phyloP scores from a whole-genome alignment of 1,140 invertebrate species.

The Nilaparvata lugens region DNA sequence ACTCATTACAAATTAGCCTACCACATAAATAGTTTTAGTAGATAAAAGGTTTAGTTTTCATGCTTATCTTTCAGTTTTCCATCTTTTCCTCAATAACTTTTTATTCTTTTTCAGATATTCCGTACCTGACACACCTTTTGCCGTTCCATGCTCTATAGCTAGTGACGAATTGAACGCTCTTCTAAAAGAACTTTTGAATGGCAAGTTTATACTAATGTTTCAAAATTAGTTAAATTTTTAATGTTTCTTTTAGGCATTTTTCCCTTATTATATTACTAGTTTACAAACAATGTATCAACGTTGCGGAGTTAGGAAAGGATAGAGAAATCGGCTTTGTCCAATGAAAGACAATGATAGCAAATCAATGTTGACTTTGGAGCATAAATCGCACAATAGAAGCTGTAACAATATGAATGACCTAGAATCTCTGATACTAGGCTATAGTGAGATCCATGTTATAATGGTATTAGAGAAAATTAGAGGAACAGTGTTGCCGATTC shows the following conservation, averaged over 20 bases:
- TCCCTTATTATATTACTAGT: constrained; percentile 10
- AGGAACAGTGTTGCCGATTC: too few species aligned
- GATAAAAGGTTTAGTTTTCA: constrained; percentile 15
- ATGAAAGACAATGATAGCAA: too few species aligned
- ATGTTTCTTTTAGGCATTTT: constrained; percentile 16
- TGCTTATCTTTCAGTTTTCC: constrained; percentile 14
- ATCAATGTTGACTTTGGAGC: too few species aligned
- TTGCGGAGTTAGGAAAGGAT: not conserved
- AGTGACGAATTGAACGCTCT: constrained; percentile 64
- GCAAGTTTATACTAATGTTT: constrained; percentile 36
- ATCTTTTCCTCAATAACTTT: constrained; percentile 15
- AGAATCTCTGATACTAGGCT: too few species aligned
- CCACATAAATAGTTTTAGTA: constrained; percentile 8
- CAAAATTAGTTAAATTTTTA: constrained; percentile 10
- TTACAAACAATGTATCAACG: not conserved
- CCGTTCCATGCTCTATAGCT: constrained; percentile 60
- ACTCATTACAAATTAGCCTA: not conserved
- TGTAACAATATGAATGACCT: too few species aligned
- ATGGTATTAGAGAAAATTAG: too few species aligned
- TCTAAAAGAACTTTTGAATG: constrained; percentile 68
- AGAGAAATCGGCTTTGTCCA: constrained; percentile 7
- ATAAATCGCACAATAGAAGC: too few species aligned
- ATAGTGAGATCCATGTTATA: too few species aligned
- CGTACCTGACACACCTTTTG: constrained; percentile 73
- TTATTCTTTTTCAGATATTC: constrained; percentile 61